Conservation (phyloP, 2,113 vertebrate genomes). For the Irena cyanogastra region DNA sequence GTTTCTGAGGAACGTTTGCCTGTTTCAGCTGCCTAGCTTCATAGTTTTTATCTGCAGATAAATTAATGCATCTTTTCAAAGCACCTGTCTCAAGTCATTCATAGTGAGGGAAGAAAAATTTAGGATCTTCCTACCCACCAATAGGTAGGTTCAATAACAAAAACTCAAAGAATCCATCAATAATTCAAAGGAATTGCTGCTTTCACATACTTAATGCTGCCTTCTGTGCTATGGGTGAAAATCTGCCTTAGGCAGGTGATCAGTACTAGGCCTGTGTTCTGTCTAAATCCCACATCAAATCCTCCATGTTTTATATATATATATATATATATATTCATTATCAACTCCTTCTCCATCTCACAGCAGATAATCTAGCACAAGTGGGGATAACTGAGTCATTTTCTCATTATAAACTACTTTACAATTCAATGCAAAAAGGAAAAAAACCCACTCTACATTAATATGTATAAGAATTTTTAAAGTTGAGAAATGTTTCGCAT, state of each 20-base stretch:
- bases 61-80: background rate
- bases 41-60: background rate
- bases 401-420: conserved; percentile 58
- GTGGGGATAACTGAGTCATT: conserved; percentile 47
- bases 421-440: conserved; percentile 31
- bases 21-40: background rate
- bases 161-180: background rate
- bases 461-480: conserved; percentile 39
- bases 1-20: background rate
- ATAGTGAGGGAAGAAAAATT: background rate
- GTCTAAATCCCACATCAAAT: background rate
- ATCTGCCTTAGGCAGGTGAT: conserved; percentile 8
- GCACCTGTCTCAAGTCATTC: background rate
- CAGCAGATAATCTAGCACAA: conserved; percentile 36
- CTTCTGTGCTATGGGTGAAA: background rate
- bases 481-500: background rate
- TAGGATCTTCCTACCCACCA: background rate
- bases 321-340: background rate
- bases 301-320: background rate
- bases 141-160: background rate
- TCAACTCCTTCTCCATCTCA: background rate
- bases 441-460: background rate
- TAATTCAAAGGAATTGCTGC: conserved; percentile 1
- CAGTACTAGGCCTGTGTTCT: background rate
- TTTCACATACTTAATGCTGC: background rate